Evolutionary conservation across 2,888 invertebrate genomes (phyloP).

Genomic region (Biston betularia): DNA sequence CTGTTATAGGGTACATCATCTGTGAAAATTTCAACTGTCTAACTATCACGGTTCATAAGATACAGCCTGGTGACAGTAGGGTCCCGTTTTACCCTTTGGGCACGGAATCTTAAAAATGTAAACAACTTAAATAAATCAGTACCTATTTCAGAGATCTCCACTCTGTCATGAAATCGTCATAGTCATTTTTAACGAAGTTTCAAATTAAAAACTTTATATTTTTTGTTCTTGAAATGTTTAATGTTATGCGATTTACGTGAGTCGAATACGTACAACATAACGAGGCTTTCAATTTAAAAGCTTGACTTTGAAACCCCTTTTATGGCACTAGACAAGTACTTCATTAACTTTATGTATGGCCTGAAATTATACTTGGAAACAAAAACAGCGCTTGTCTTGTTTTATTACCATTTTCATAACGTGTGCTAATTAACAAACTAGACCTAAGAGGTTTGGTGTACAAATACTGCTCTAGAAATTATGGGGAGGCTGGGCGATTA

Average conservation of each 20-base stretch:
- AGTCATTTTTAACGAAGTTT: too few relatives aligned
- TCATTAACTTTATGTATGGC: constrained; percentile 26
- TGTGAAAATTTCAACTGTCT: too few relatives aligned
- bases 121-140: too few relatives aligned
- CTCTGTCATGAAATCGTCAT: too few relatives aligned
- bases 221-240: not conserved
- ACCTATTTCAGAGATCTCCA: too few relatives aligned
- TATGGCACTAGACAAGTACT: constrained; percentile 16
- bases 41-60: too few relatives aligned
- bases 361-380: constrained; percentile 20
- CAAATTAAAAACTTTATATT: too few relatives aligned
- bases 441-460: constrained; percentile 7
- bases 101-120: too few relatives aligned
- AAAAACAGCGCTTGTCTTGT: constrained; percentile 18
- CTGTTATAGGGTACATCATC: too few relatives aligned
- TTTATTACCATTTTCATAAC: constrained; percentile 24
- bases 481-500: too few relatives aligned
- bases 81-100: too few relatives aligned
- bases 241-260: not conserved
- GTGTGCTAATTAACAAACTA: constrained; percentile 17
- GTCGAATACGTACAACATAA: not conserved
- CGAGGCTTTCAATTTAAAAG: constrained; percentile 5
- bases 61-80: too few relatives aligned
- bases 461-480: not conserved
- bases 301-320: constrained; percentile 15